These are phyloP conservation scores for Tadarida brasiliensis DNA, from an alignment of 2,797 vertebrate genomes.

Conservation along the genomic window DNA sequence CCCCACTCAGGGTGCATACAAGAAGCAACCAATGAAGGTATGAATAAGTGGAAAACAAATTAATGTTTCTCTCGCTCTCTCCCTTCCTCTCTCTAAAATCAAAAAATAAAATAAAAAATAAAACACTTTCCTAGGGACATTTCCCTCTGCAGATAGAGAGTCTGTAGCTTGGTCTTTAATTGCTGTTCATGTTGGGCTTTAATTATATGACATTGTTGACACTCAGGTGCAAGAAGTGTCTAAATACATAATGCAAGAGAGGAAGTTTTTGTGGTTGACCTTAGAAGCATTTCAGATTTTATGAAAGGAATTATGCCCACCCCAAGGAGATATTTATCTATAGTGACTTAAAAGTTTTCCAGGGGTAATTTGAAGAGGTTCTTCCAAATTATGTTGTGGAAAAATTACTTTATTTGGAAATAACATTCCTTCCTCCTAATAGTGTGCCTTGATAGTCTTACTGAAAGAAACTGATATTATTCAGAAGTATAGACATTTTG, in stretches of 20 bases:
- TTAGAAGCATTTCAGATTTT: conserved; percentile 39
- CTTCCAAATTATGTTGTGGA: conserved; percentile 22
- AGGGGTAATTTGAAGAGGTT: conserved; percentile 51
- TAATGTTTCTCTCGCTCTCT: neutral
- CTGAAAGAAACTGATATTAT: conserved; percentile 39
- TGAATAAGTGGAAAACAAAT: neutral
- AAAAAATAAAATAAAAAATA: neutral
- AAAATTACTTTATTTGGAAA: conserved; percentile 64
- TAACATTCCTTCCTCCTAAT: neutral
- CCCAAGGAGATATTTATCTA: neutral
- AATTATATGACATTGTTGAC: neutral
- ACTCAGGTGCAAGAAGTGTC: neutral
- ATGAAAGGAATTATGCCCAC: conserved; percentile 1
- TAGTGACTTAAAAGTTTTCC: conserved; percentile 42
- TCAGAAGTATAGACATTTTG: conserved; percentile 45
- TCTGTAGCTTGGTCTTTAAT: neutral
- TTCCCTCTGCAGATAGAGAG: neutral
- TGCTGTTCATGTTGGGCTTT: neutral
- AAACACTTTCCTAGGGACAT: neutral
- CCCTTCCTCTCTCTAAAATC: neutral
- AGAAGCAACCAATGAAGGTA: neutral
- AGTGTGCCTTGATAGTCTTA: conserved; percentile 18
- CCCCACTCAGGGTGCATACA: neutral
- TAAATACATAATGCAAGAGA: neutral
- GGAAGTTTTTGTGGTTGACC: conserved; percentile 7